Evolutionary conservation across 2,113 vertebrate species (phyloP).

Genomic region (Chionodraco myersi): DNA sequence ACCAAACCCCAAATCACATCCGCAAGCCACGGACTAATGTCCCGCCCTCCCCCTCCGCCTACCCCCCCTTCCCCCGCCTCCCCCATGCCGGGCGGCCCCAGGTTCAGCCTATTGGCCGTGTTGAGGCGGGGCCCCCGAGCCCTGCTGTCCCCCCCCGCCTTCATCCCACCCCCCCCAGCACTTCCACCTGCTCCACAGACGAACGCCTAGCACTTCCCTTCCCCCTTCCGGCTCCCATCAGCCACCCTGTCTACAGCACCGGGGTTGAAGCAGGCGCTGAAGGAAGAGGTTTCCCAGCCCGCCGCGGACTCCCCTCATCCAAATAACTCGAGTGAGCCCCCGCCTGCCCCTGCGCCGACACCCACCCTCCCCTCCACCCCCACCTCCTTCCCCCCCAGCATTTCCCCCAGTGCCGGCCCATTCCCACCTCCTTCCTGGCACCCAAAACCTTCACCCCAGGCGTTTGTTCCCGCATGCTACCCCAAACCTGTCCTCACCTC

Average conservation of each 20-base stretch:
- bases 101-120: conserved; percentile 91
- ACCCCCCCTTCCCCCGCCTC: conserved; percentile 86
- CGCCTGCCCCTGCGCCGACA: conserved; percentile 67
- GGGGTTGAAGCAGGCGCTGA: conserved; percentile 70
- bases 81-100: conserved; percentile 82
- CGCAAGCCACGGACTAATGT: conserved; percentile 83
- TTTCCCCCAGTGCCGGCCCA: conserved; percentile 60
- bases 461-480: conserved; percentile 79
- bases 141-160: conserved; percentile 73
- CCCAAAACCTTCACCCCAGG: conserved; percentile 84
- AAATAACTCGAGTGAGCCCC: conserved; percentile 65
- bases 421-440: conserved; percentile 75
- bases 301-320: conserved; percentile 73
- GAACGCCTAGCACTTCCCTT: conserved; percentile 74
- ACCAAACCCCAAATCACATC: conserved; percentile 82
- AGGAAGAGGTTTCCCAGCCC: conserved; percentile 87
- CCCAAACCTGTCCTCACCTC: conserved; percentile 78
- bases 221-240: conserved; percentile 55
- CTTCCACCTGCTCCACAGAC: conserved; percentile 64
- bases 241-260: conserved; percentile 30
- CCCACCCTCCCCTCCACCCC: conserved; percentile 77
- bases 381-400: conserved; percentile 65
- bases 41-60: conserved; percentile 85
- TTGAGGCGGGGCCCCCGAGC: conserved; percentile 84
- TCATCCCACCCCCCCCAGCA: conserved; percentile 78